These are phyloP conservation scores for Phengaris arion DNA, from an alignment of 2,888 invertebrate species.

Conservation along the genomic window DNA sequence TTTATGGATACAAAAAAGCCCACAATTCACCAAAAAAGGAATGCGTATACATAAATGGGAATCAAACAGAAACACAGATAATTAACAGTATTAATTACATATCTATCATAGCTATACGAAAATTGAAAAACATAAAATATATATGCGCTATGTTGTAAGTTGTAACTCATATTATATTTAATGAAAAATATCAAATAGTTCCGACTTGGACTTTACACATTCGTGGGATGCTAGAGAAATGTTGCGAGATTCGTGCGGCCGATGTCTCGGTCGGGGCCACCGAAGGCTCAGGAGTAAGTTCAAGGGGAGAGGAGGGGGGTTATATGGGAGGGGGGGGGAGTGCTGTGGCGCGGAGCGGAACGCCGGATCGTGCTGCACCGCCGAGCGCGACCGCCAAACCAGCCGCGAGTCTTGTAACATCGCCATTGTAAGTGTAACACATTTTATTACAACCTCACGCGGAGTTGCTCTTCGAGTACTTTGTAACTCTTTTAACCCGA, in stretches of 20 bases:
- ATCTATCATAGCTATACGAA: neutral
- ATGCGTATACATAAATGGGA: neutral
- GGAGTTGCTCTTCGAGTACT: neutral
- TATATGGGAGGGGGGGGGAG: constrained; percentile 45
- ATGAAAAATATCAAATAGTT: neutral
- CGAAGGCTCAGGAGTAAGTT: constrained; percentile 43
- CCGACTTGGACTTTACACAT: neutral
- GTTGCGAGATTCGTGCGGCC: constrained; percentile 55
- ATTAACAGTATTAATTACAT: neutral
- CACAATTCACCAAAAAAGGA: neutral
- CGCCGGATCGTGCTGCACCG: constrained; percentile 78
- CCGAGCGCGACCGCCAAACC: constrained; percentile 73
- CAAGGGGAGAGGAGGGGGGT: constrained; percentile 39
- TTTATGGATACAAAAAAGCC: neutral
- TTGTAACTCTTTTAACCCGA: neutral
- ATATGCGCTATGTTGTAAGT: neutral
- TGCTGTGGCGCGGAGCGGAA: constrained; percentile 72
- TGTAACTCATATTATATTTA: neutral
- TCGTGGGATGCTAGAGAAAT: constrained; percentile 18
- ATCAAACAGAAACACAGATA: neutral
- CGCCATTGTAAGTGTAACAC: constrained; percentile 49
- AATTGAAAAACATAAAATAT: neutral
- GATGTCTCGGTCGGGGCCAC: constrained; percentile 78
- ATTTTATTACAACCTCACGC: constrained; percentile 40
- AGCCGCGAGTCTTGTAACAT: constrained; percentile 71